Evolutionary conservation across 2,113 vertebrate species (phyloP).

Genomic region (Trichomycterus rosablanca): DNA sequence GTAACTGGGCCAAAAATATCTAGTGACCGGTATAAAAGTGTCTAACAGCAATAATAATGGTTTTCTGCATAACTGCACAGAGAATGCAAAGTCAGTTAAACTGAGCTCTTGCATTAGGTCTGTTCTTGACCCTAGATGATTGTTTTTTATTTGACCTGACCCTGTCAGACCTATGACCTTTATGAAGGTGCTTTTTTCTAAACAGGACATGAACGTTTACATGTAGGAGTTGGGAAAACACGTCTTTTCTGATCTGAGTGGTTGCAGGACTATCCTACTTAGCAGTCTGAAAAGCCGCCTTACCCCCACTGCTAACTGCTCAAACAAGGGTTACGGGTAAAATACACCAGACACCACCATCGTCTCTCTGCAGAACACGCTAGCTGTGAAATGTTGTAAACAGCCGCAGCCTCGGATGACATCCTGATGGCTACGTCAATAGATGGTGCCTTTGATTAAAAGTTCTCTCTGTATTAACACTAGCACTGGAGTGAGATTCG

Average conservation of each 20-base stretch:
- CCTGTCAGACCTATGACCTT: not conserved
- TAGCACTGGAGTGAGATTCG: conserved; percentile 48
- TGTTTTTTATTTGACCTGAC: not conserved
- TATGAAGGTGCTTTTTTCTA: conserved; percentile 10
- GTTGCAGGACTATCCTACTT: not conserved
- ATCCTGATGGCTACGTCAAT: not conserved
- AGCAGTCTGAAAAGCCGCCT: not conserved
- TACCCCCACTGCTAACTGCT: not conserved
- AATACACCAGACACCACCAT: conserved; percentile 9
- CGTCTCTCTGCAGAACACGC: not conserved
- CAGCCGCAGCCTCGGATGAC: conserved; percentile 5
- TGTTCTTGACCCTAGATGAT: no score
- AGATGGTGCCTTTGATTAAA: not conserved
- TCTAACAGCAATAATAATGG: no score
- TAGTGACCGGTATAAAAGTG: no score
- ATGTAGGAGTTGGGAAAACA: not conserved
- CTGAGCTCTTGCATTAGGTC: no score
- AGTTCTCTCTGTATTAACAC: not conserved
- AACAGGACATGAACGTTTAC: conserved; percentile 6
- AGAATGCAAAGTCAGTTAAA: no score
- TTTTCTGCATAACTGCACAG: no score
- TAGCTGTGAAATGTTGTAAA: conserved; percentile 7
- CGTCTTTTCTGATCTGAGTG: no score
- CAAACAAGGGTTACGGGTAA: not conserved
- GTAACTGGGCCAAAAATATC: no score